Evolutionary conservation across 2,888 invertebrate species (phyloP), one percentile per base, ranked within the genome.

Genomic region (Aplocera efformata): DNA sequence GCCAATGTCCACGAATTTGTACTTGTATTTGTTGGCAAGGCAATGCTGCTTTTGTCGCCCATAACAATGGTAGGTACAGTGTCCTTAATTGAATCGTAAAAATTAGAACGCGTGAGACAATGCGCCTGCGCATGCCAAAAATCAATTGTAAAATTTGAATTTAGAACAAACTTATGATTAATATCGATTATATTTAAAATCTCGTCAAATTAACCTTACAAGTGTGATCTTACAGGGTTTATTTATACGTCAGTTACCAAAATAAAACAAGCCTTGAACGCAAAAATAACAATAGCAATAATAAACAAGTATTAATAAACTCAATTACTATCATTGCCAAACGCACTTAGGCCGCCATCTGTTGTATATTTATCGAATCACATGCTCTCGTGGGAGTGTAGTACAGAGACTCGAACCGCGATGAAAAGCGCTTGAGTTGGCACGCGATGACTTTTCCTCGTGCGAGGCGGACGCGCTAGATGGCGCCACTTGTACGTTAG

Each of bases 121-220:
- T 77, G 69, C 65, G 56, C 48, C n/a, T 10, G 52, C 48, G 50
- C 58, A 60, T 60, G 74, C 79, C 79, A 77, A 76, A 59, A 60
- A 56, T 56, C 52, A 32, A 49, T 43, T 40, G 44, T 48, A 35
- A 32, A 35, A 41, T 5, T 35, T 31, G 32, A 7, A 39, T 37
- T 37, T 32, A 11, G 42, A 32, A 40, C 23, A 3, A 21, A 30
- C 17, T 6, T 22, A 22, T 6, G 7, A 22, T 22, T 22, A 22
- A 1, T 22, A 22, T 17, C 13, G 13, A 22, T 1, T 6, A 6
- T 1, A n/a, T 22, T 2, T 31, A 22, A 25, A 11, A 11, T 34
- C 28, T 32, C 24, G 13, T 17, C 25, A 40, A 32, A 36, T 41
- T 32, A 37, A 26, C 32, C 32, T 33, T 37, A 44, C 44, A 32